These are phyloP conservation scores for Musca domestica DNA, from an alignment of 1,140 invertebrate species.

Conservation along the genomic window DNA sequence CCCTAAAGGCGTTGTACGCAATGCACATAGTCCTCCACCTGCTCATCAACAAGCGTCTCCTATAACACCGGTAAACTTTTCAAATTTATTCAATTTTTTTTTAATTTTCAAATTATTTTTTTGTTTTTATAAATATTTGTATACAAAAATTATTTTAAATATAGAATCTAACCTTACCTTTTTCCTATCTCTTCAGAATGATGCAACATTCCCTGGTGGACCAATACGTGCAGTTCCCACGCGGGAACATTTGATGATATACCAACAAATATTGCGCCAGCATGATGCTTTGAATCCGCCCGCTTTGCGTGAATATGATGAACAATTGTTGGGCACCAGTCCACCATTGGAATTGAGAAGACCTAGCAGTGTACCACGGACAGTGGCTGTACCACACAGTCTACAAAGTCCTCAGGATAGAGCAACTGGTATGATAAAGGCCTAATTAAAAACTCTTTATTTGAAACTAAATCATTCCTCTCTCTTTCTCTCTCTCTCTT, in stretches of 20 bases:
- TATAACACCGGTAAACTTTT: slow-evolving; percentile 67
- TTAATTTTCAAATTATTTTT: not conserved
- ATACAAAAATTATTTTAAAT: not conserved
- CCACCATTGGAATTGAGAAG: slow-evolving; percentile 71
- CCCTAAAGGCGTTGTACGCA: slow-evolving; percentile 38
- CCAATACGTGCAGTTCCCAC: slow-evolving; percentile 43
- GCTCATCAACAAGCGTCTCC: slow-evolving; percentile 78
- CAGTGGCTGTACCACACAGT: slow-evolving; percentile 57
- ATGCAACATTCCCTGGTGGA: slow-evolving; percentile 55
- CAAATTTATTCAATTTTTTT: slow-evolving; percentile 13
- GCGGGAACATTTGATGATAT: slow-evolving; percentile 58
- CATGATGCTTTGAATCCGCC: slow-evolving; percentile 55
- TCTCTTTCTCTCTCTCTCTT: not conserved
- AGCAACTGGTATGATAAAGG: slow-evolving; percentile 61
- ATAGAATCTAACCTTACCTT: too few species aligned
- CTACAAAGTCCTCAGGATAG: slow-evolving; percentile 72
- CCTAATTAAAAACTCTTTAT: not conserved
- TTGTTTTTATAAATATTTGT: too few species aligned
- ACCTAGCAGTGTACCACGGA: slow-evolving; percentile 53
- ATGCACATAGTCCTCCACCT: slow-evolving; percentile 70
- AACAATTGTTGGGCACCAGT: slow-evolving; percentile 61
- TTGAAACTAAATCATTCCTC: not conserved
- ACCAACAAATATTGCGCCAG: slow-evolving; percentile 72
- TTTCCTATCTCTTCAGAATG: slow-evolving; percentile 58
- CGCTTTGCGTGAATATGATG: slow-evolving; percentile 42